Base-by-base conservation (phyloP, 2,113 vertebrate genomes). In the Tragulus kanchil region DNA sequence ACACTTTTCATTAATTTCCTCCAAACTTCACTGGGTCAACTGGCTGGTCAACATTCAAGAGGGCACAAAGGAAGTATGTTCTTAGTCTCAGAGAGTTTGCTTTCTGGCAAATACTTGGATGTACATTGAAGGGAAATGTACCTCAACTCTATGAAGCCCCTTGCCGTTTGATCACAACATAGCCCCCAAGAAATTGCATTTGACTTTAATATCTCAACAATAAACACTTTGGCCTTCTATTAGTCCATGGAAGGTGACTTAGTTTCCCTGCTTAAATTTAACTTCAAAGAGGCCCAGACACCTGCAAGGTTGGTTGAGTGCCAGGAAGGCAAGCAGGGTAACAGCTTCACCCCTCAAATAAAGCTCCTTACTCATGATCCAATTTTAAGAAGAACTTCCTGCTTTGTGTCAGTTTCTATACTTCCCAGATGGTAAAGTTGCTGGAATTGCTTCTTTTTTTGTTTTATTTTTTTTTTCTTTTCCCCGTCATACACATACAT, bases 211-310 rank as follows among this genome's bases (percentile, higher is more conserved):
- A 36, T 86, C 82, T 82, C 78, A 31, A 28, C 85, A 48, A 58
- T 69, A 69, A 87, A 64, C 31, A 71, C 13, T 26, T 58, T 77
- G 75, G 75, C 23, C 9, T 97, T 94, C 62, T n/a, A 67, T 23
- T 67, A 73, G 19, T 62, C 52, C 13, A 15, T 7, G 19, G 48
- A 79, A 67, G 1, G 56, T 83, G 75, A 59, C 36, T 52, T 71
- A 45, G 78, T 91, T 94, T 93, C 87, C 64, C 2, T 19, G 36
- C 75, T 93, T 79, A 56, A n/a, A 58, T 58, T 61, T 28, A 81
- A 78, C 5, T 89, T 96, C 91, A 93, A 73, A 96, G 89, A 45
- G 78, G 64, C 50, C 64, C 94, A 92, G 81, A 82, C 45, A 67
- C 56, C 77, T 69, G 75, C 59, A 85, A 79, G 65, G 21, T 3